A percentile compares a stretch with the other conserved stretches of the same genome.
Evolutionary conservation across 2,113 vertebrate species (phyloP).

Genomic region (Oryzias melastigma): DNA sequence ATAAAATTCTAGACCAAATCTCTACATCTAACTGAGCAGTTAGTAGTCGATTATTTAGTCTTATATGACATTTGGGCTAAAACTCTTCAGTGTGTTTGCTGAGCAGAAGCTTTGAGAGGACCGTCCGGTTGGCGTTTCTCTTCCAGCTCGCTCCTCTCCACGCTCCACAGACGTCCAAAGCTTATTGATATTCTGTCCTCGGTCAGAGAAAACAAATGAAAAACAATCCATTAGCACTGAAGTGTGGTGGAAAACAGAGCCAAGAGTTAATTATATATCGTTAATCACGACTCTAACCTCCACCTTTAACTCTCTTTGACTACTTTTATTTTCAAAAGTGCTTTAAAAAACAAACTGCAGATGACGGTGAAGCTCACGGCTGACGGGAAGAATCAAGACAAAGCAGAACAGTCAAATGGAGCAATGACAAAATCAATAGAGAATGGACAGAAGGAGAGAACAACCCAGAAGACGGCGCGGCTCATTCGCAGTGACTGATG

Average conservation of each 20-base stretch:
- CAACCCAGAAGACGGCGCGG: conserved; percentile 49
- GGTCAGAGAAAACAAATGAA: conserved; percentile 15
- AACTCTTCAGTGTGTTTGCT: too few relatives aligned
- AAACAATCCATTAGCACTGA: conserved; percentile 36
- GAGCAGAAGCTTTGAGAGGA: too few relatives aligned
- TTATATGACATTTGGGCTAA: too few relatives aligned
- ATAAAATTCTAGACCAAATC: too few relatives aligned
- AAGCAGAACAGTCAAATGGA: conserved; percentile 28
- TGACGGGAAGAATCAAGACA: conserved; percentile 21
- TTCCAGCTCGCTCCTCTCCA: not conserved
- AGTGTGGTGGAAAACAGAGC: conserved; percentile 48
- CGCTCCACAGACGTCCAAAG: conserved; percentile 5
- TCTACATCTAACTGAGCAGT: too few relatives aligned
- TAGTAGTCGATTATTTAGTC: too few relatives aligned
- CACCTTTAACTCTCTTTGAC: conserved; percentile 15
- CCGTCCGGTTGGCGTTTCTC: too few relatives aligned
- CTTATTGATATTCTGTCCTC: conserved; percentile 36
- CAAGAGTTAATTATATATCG: conserved; percentile 42
- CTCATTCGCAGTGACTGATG: conserved; percentile 53
- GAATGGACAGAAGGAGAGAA: conserved; percentile 34
- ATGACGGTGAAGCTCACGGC: not conserved
- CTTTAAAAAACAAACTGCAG: not conserved
- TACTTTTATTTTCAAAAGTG: conserved; percentile 6
- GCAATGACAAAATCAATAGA: conserved; percentile 51
- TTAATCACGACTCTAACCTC: conserved; percentile 37